These are phyloP conservation scores for Pterocles gutturalis DNA, from an alignment of 2,113 vertebrate species.

Conservation along the genomic window DNA sequence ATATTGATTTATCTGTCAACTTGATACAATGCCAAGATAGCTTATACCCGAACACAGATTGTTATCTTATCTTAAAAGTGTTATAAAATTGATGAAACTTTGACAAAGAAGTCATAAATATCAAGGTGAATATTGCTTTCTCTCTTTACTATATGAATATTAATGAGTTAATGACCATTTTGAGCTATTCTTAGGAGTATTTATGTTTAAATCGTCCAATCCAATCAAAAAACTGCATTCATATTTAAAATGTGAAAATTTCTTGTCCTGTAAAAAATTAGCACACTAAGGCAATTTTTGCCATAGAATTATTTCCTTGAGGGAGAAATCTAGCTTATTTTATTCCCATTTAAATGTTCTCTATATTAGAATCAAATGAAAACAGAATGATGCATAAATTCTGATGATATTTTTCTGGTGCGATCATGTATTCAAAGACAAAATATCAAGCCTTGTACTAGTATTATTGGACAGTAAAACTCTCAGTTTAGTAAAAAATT, in stretches of 20 bases:
- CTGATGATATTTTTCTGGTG: neutral
- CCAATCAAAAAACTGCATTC: neutral
- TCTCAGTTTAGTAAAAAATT: neutral
- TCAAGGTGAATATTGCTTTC: neutral
- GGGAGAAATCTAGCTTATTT: neutral
- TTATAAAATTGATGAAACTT: neutral
- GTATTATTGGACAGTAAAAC: neutral
- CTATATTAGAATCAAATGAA: neutral
- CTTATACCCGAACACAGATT: neutral
- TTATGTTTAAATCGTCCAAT: neutral
- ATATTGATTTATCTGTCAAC: neutral
- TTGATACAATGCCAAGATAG: neutral
- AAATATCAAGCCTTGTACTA: neutral
- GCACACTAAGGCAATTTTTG: neutral
- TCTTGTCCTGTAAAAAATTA: neutral
- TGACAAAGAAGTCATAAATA: neutral
- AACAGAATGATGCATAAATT: neutral
- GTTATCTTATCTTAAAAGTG: neutral
- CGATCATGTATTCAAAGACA: neutral
- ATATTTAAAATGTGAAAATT: neutral
- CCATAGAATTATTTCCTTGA: neutral
- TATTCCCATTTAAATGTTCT: neutral
- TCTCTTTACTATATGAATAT: neutral
- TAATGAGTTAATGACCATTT: neutral
- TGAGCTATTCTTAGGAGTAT: neutral